Evolutionary conservation across 2,888 invertebrate species (phyloP).

Genomic region (Plebejus anna): DNA sequence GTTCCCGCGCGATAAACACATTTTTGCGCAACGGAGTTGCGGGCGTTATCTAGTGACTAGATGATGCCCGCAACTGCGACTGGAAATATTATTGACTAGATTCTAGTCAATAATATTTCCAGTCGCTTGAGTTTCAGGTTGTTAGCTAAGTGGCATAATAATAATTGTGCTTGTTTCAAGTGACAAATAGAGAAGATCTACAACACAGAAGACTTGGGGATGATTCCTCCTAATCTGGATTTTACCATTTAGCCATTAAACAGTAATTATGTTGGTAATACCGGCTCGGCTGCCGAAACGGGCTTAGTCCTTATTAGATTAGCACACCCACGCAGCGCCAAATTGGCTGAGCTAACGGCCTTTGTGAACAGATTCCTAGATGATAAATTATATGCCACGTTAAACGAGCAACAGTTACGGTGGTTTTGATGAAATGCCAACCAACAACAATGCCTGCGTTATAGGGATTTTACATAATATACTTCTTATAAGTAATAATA

Average conservation of each 20-base stretch:
- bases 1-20: too few species aligned
- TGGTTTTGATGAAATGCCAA: constrained; percentile 4
- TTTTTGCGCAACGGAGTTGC: too few species aligned
- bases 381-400: constrained; percentile 18
- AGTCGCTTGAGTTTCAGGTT: not conserved
- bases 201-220: not conserved
- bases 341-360: constrained; percentile 30
- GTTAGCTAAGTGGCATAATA: not conserved
- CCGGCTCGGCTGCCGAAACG: constrained; percentile 23
- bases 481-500: not conserved
- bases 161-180: not conserved
- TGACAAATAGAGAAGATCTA: not conserved
- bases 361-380: constrained; percentile 14
- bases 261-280: constrained; percentile 10
- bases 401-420: not conserved
- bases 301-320: constrained; percentile 32
- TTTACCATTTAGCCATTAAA: not conserved
- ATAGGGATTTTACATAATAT: not conserved
- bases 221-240: not conserved
- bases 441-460: not conserved
- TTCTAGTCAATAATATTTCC: too few species aligned
- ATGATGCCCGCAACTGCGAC: not conserved
- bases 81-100: too few species aligned
- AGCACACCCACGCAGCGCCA: constrained; percentile 30
- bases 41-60: too few species aligned